Evolutionary conservation across 53 echinoderm and acorn worm genomes (phyloP).

Genomic region (Astropecten irregularis): DNA sequence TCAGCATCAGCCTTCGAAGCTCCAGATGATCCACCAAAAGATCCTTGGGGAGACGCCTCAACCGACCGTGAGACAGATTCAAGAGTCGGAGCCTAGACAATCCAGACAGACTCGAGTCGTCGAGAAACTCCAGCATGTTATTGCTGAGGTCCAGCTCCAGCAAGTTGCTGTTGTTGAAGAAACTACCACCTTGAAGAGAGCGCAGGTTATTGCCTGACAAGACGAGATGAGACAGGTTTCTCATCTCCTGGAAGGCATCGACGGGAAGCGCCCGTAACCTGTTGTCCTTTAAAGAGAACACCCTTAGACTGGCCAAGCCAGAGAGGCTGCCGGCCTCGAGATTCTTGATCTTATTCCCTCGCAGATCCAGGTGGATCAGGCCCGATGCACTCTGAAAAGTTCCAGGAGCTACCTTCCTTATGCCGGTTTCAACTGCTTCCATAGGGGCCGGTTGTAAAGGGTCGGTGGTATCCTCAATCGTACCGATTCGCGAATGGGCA

Average conservation of each 20-base stretch:
- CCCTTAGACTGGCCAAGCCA: conserved; percentile 32
- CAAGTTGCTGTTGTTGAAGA: conserved; percentile 29
- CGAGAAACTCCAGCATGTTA: conserved; percentile 51
- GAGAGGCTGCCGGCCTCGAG: conserved; percentile 37
- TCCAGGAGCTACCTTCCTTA: conserved; percentile 31
- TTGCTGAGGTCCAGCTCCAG: conserved; percentile 50
- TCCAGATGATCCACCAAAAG: conserved; percentile 43
- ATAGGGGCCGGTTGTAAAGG: neutral
- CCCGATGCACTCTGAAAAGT: conserved; percentile 30
- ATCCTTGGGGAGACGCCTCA: conserved; percentile 33
- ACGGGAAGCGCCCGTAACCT: conserved; percentile 45
- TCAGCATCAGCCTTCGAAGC: conserved; percentile 36
- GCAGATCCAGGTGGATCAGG: conserved; percentile 64
- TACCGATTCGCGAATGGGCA: conserved; percentile 21
- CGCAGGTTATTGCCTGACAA: conserved; percentile 66
- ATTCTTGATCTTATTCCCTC: conserved; percentile 62
- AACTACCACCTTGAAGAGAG: conserved; percentile 14
- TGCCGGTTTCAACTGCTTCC: conserved; percentile 20
- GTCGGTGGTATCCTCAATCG: neutral
- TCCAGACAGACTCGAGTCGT: conserved; percentile 16
- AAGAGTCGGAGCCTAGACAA: conserved; percentile 41
- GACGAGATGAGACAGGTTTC: conserved; percentile 19
- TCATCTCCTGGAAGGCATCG: conserved; percentile 1
- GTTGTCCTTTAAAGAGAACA: conserved; percentile 55
- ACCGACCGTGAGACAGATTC: conserved; percentile 63